These are phyloP conservation scores for Meloidogyne hapla DNA, from an alignment of 1,140 invertebrate species.

Conservation along the genomic window DNA sequence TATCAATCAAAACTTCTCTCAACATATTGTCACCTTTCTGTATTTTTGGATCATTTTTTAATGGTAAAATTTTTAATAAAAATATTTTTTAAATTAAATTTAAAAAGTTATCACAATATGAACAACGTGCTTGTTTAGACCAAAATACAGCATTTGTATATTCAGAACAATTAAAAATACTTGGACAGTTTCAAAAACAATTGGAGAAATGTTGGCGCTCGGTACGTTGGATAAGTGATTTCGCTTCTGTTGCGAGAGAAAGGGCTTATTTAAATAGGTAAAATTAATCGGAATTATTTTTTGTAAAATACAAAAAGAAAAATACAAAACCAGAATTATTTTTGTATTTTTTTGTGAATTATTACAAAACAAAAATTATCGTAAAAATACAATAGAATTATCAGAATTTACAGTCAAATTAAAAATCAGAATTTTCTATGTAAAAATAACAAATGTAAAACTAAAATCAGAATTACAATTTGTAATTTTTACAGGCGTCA, in stretches of 20 bases:
- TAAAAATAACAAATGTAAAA: no score
- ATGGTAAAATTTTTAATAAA: conserved; percentile 20
- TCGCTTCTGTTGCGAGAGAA: conserved; percentile 44
- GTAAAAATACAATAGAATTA: no score
- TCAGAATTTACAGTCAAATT: not conserved
- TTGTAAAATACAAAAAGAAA: no score
- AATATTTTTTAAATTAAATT: not conserved
- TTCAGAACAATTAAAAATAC: conserved; percentile 35
- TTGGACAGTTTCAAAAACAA: conserved; percentile 40
- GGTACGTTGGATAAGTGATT: conserved; percentile 44
- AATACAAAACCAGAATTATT: no score
- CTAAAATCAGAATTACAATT: not conserved
- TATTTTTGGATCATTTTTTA: conserved; percentile 47
- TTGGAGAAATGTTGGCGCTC: conserved; percentile 39
- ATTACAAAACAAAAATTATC: no score
- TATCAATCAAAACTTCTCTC: conserved; percentile 50
- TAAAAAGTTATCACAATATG: conserved; percentile 44
- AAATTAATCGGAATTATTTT: not conserved
- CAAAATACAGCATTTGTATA: conserved; percentile 42
- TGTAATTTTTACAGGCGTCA: not conserved
- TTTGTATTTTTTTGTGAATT: no score
- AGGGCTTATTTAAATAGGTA: conserved; percentile 10
- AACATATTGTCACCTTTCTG: conserved; percentile 42
- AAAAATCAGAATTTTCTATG: conserved; percentile 11
- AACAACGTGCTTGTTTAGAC: conserved; percentile 42